Evolutionary conservation across 2,888 invertebrate genomes (phyloP).

Genomic region (Oxytorus armatus): DNA sequence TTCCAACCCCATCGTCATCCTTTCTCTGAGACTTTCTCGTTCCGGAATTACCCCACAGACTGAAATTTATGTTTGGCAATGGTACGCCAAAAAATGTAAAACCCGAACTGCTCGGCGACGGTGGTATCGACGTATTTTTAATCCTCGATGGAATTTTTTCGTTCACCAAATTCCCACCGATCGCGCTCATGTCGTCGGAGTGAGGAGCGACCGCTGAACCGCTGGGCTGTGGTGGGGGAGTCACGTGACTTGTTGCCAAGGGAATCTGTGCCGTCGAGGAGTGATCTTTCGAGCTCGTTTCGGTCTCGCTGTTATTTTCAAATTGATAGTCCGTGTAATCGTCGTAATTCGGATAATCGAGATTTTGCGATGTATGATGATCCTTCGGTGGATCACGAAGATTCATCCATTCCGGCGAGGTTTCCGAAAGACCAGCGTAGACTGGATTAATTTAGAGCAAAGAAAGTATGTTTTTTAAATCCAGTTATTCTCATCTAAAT

Average conservation of each 20-base stretch:
- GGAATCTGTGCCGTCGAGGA: constrained; percentile 1
- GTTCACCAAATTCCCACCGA: constrained; percentile 80
- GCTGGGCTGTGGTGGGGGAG: background rate
- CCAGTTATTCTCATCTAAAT: no score
- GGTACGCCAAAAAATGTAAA: constrained; percentile 95
- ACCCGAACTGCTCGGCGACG: constrained; percentile 87
- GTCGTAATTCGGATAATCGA: constrained; percentile 91
- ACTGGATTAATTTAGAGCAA: constrained; percentile 66
- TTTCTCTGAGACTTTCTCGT: constrained; percentile 81
- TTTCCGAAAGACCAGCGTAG: constrained; percentile 85
- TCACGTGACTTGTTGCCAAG: constrained; percentile 56
- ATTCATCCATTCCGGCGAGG: constrained; percentile 86
- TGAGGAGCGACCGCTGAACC: background rate
- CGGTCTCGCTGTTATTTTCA: constrained; percentile 86
- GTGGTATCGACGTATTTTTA: constrained; percentile 77
- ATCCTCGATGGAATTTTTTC: constrained; percentile 78
- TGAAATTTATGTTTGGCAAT: constrained; percentile 90
- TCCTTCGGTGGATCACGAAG: constrained; percentile 85
- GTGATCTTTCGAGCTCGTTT: constrained; percentile 74
- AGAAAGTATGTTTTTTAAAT: no score
- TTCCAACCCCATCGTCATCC: constrained; percentile 73
- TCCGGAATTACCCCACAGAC: constrained; percentile 86
- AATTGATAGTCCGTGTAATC: constrained; percentile 92
- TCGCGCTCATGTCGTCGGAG: constrained; percentile 33
- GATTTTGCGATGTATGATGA: constrained; percentile 81